Evolutionary conservation across 2,113 vertebrate genomes (phyloP).

Genomic region (Donacobius atricapilla): DNA sequence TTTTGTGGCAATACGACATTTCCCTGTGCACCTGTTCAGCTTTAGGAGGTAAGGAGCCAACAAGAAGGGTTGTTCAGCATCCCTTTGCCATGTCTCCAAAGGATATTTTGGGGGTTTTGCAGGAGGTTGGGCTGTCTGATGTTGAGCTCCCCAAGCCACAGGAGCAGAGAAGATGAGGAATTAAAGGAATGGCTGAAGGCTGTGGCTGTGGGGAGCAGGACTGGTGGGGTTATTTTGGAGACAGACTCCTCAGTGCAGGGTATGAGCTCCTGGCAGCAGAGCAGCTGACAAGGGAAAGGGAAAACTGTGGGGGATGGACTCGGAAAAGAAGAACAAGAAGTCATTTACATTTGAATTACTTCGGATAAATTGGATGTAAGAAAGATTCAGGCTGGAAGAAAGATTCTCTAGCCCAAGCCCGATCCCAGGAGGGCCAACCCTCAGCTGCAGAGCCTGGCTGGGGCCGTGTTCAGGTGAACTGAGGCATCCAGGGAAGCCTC

Average conservation of each 20-base stretch:
- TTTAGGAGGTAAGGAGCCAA: background rate
- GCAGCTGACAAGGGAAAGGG: background rate
- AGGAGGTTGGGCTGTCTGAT: background rate
- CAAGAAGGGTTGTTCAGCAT: background rate
- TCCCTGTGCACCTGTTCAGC: background rate
- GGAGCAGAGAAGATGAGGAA: background rate
- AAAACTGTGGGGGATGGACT: background rate
- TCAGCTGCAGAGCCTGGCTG: background rate
- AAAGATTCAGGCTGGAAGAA: background rate
- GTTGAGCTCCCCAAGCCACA: background rate
- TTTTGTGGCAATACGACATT: background rate
- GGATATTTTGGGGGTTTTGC: background rate
- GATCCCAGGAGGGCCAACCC: background rate
- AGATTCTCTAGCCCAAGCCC: background rate
- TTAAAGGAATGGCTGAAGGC: background rate
- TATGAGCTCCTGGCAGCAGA: background rate
- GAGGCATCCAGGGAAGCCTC: background rate
- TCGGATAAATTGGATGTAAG: background rate
- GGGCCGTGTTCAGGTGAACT: fast-evolving
- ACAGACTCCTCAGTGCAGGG: background rate
- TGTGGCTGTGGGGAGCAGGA: fast-evolving
- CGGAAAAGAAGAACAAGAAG: background rate
- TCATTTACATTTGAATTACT: background rate
- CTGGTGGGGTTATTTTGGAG: background rate
- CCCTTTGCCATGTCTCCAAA: background rate